Conservation (phyloP, 2,797 vertebrate species). For the Sphaeramia orbicularis region DNA sequence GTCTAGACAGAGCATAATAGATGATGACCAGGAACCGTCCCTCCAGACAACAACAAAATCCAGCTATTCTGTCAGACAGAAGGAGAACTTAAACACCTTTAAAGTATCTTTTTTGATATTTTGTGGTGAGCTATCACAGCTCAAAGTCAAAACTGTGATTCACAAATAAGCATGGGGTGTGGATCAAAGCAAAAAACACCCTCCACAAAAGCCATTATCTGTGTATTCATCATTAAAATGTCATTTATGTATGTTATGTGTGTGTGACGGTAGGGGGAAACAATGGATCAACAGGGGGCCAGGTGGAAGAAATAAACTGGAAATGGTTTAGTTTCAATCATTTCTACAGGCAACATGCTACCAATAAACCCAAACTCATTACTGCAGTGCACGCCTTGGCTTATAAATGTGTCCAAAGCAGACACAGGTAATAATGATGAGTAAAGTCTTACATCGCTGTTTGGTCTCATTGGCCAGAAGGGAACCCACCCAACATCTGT, state of each 20-base stretch:
- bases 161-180: constrained; percentile 61
- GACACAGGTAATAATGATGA: constrained; percentile 75
- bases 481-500: constrained; percentile 66
- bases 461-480: constrained; percentile 68
- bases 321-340: constrained; percentile 75
- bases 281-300: constrained; percentile 66
- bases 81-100: constrained; percentile 20
- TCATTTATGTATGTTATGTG: constrained; percentile 73
- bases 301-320: constrained; percentile 78
- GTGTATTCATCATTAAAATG: constrained; percentile 61
- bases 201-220: constrained; percentile 51
- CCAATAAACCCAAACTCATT: constrained; percentile 82
- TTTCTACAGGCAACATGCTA: constrained; percentile 69
- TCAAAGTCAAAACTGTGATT: constrained; percentile 36
- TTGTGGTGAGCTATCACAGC: constrained; percentile 34
- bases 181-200: constrained; percentile 56
- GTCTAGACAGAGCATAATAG: constrained; percentile 26
- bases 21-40: constrained; percentile 42
- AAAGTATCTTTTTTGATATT: constrained; percentile 36
- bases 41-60: constrained; percentile 29
- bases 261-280: constrained; percentile 39
- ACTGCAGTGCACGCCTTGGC: constrained; percentile 61
- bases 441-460: constrained; percentile 64
- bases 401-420: constrained; percentile 69
- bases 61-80: constrained; percentile 23